Evolutionary conservation across 2,888 invertebrate species (phyloP), one percentile per base, ranked within the genome.

Genomic region (Aphodius granarius): DNA sequence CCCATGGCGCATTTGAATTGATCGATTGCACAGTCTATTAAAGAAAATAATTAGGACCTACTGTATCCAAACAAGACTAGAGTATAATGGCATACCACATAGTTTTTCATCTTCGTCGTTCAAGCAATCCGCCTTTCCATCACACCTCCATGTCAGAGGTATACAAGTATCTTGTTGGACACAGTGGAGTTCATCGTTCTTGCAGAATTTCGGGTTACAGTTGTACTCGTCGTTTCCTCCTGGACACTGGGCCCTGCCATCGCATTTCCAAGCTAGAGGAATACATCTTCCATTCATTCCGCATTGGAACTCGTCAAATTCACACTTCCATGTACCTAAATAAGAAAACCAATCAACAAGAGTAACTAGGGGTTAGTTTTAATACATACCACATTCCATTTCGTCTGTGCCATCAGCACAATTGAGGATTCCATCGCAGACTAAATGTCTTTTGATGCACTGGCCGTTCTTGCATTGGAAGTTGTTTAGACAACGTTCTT

Each of bases 391-490:
- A 82, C 91, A 91, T 76, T 88, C 85, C 6, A 83, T 81, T 85
- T 92, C 92, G 82, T 92, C 92, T 78, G 89, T 90, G 43, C 90
- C 90, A 82, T 92, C 91, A 70, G 89, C 88, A 81, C 92, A 92
- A 79, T 92, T 91, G 4, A 87, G 83, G 74, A 91, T 90, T 17
- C 90, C 91, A 83, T 92, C 91, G 81, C 92, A 92, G 0, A 91
- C 91, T 13, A 90, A 85, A 80, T 91, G 88, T 72, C 91, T 85
- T 79, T 89, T 90, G 23, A 92, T 86, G 79, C 92, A 92, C 78
- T 90, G 89, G 0, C 91, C 90, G 80, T 87, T 90, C 4, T 86
- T 83, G 79, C 91, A 92, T 87, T 89, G 88, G 86, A 91, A 91
- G 79, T 91, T 91, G 71, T 89, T 89, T 2, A 89, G 89, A 81